Percentiles rank a stretch among this genome's conserved stretches.
These are phyloP conservation scores for Xyrauchen texanus DNA, from an alignment of 2,113 vertebrate genomes.

Conservation along the genomic window DNA sequence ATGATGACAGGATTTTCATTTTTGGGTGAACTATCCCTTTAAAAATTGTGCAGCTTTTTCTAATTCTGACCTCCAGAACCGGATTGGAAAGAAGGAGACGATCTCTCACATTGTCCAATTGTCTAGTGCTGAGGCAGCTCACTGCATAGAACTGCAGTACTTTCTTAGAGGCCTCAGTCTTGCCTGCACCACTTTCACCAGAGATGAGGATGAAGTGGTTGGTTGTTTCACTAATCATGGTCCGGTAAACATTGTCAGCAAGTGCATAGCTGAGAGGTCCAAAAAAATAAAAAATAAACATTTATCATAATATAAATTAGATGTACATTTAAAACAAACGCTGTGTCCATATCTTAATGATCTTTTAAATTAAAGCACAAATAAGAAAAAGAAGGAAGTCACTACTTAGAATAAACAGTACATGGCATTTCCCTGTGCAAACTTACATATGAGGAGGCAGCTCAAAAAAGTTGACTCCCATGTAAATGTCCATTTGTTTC, in stretches of 20 bases:
- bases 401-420: too few relatives aligned
- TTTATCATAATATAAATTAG: too few relatives aligned
- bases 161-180: constrained; percentile 96
- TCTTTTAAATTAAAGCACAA: too few relatives aligned
- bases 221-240: constrained; percentile 88
- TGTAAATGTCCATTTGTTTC: constrained; percentile 90
- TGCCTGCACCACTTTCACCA: constrained; percentile 95
- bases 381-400: too few relatives aligned
- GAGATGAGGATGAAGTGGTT: constrained; percentile 98
- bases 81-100: constrained; percentile 92
- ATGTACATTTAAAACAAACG: too few relatives aligned
- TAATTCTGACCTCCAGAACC: constrained; percentile 86
- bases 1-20: too few relatives aligned
- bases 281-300: background rate
- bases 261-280: constrained; percentile 83
- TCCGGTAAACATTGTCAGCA: constrained; percentile 91
- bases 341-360: too few relatives aligned
- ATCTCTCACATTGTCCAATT: constrained; percentile 86
- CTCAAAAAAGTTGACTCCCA: constrained; percentile 95
- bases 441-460: constrained; percentile 91
- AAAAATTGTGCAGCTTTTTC: too few relatives aligned
- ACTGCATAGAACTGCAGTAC: constrained; percentile 93
- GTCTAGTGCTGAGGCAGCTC: constrained; percentile 86
- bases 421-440: background rate
- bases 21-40: too few relatives aligned